phyloP scores from a whole-genome alignment of 2,888 invertebrate genomes.

The Latrodectus elegans region DNA sequence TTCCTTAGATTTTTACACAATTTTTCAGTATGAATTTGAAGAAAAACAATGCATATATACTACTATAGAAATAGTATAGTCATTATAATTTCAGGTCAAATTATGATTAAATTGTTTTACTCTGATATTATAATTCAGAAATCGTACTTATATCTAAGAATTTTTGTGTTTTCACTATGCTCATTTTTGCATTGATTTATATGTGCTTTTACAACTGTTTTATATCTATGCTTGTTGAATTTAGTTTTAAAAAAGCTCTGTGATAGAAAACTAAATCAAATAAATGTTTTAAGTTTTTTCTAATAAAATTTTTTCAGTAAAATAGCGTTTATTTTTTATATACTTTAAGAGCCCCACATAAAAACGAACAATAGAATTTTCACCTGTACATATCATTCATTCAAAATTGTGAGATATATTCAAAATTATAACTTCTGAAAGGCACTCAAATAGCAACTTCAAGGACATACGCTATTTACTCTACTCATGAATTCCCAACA shows the following conservation, averaged over 20 bases:
- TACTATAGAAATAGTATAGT: no score
- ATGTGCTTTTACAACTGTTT: constrained; percentile 2
- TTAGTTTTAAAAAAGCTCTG: constrained; percentile 27
- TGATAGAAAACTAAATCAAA: constrained; percentile 36
- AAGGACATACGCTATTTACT: no score
- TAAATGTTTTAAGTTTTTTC: constrained; percentile 26
- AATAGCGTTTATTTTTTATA: not conserved
- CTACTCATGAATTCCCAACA: no score
- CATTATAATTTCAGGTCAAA: not conserved
- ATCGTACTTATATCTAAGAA: constrained; percentile 11
- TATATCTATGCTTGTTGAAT: not conserved
- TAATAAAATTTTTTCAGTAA: constrained; percentile 38
- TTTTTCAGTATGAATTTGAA: no score
- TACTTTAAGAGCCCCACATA: no score
- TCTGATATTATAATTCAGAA: not conserved
- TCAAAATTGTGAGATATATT: no score
- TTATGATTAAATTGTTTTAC: not conserved
- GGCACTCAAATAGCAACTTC: no score
- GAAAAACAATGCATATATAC: no score
- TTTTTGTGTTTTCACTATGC: constrained; percentile 11
- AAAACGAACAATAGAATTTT: no score
- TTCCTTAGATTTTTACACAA: no score
- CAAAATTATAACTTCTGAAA: no score
- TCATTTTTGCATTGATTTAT: not conserved
- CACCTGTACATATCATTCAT: no score